Conservation (phyloP, 2,113 vertebrate species). For the Chionomys nivalis region DNA sequence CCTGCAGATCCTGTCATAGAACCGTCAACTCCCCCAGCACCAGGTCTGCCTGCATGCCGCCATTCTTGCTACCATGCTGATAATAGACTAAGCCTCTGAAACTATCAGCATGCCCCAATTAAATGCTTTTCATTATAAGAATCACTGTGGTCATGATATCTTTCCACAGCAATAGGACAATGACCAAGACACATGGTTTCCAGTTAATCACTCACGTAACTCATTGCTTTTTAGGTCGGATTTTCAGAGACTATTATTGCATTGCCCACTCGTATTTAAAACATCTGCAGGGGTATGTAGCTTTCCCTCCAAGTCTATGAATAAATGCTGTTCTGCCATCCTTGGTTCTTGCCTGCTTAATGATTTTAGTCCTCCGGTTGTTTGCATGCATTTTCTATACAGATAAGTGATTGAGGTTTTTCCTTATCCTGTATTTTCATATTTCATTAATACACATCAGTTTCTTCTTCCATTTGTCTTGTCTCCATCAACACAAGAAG, state of each 20-base stretch:
- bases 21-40: neutral
- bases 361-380: neutral
- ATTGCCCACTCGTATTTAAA: neutral
- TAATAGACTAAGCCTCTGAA: neutral
- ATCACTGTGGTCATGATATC: neutral
- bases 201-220: neutral
- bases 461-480: neutral
- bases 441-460: neutral
- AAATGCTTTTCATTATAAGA: neutral
- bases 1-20: neutral
- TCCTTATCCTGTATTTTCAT: neutral
- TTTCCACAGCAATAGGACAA: neutral
- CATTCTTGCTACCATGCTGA: too few species aligned
- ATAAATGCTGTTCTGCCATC: neutral
- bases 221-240: neutral
- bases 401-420: neutral
- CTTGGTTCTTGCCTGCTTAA: neutral
- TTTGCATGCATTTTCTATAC: neutral
- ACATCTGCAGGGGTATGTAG: neutral
- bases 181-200: neutral
- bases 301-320: neutral
- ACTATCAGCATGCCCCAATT: too few species aligned
- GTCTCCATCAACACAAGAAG: neutral
- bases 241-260: neutral
- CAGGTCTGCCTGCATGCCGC: too few species aligned